These are phyloP conservation scores for Salmo trutta DNA, from an alignment of 2,797 vertebrate genomes.

Conservation along the genomic window DNA sequence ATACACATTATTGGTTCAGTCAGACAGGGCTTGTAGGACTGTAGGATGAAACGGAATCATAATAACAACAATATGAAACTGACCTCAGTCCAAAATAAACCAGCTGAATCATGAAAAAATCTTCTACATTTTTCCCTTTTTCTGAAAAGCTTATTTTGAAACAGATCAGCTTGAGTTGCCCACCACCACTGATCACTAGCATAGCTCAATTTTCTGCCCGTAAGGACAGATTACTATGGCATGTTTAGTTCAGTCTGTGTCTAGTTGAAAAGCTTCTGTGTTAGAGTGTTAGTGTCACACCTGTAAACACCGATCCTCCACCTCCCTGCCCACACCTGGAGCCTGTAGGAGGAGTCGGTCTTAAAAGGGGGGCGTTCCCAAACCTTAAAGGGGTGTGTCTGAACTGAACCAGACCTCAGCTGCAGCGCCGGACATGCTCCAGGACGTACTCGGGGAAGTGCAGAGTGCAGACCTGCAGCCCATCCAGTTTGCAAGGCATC, in stretches of 20 bases:
- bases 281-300: slow-evolving; percentile 52
- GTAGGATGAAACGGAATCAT: slow-evolving; percentile 15
- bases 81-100: slow-evolving; percentile 57
- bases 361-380: slow-evolving; percentile 4
- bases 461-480: slow-evolving; percentile 97
- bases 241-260: slow-evolving; percentile 7
- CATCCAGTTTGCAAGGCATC: slow-evolving; percentile 99
- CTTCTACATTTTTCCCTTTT: slow-evolving; percentile 38
- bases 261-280: slow-evolving; percentile 52
- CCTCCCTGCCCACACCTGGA: neutral
- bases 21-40: neutral
- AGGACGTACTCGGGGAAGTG: slow-evolving; percentile 97
- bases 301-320: slow-evolving; percentile 53
- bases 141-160: slow-evolving; percentile 63
- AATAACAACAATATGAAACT: slow-evolving; percentile 44
- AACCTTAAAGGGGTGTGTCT: neutral
- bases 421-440: slow-evolving; percentile 95
- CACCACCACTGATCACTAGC: slow-evolving; percentile 15
- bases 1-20: slow-evolving; percentile 6
- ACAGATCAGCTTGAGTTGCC: slow-evolving; percentile 44
- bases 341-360: slow-evolving; percentile 34
- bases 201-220: slow-evolving; percentile 17
- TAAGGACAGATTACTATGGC: slow-evolving; percentile 43
- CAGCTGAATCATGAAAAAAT: slow-evolving; percentile 42
- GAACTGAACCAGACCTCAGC: slow-evolving; percentile 74